phyloP scores from a whole-genome alignment of 2,797 vertebrate genomes.

The Xiphorhynchus erythropygius region DNA sequence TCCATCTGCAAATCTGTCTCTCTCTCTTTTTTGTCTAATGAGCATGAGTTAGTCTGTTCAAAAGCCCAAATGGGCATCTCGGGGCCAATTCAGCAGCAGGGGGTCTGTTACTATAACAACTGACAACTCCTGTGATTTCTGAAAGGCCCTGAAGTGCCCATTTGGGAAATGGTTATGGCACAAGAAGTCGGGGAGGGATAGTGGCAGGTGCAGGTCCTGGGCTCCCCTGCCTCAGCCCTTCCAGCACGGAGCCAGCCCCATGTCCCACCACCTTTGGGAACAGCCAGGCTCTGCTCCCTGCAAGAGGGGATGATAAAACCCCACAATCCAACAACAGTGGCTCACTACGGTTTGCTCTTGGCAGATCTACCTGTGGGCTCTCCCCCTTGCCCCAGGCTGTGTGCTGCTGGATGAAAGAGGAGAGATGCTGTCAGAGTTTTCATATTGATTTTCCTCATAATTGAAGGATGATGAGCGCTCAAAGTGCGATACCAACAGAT shows the following conservation, averaged over 20 bases:
- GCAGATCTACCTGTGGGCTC: not conserved
- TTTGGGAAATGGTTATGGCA: conserved; percentile 58
- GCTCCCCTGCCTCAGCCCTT: not conserved
- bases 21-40: conserved; percentile 70
- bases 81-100: conserved; percentile 70
- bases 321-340: rapidly evolving
- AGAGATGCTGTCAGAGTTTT: not conserved
- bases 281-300: not conserved
- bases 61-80: conserved; percentile 67
- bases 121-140: conserved; percentile 63
- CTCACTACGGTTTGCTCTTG: rapidly evolving
- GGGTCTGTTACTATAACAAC: conserved; percentile 78
- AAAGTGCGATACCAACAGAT: not conserved
- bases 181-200: conserved; percentile 23
- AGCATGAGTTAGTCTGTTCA: conserved; percentile 61
- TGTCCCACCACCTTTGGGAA: not conserved
- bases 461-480: not conserved
- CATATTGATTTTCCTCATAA: not conserved
- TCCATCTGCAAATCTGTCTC: conserved; percentile 43
- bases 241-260: not conserved
- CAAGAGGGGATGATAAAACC: not conserved
- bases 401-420: not conserved
- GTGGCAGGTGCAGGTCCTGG: not conserved
- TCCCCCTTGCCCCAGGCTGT: not conserved
- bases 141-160: conserved; percentile 49